Conservation (phyloP, 2,888 invertebrate genomes). For the Ceraclea dissimilis region DNA sequence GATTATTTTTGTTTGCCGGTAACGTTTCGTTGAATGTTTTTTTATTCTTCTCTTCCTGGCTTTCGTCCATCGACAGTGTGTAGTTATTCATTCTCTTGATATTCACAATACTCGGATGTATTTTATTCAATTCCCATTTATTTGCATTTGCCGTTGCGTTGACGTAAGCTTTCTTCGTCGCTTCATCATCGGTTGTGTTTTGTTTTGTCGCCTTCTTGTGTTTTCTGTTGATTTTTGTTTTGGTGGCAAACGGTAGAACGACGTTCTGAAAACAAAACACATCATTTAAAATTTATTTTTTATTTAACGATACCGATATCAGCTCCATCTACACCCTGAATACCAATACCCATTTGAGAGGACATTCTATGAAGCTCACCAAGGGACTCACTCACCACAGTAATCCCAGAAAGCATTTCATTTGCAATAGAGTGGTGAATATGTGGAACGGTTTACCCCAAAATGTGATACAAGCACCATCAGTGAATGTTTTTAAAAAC, state of each 20-base stretch:
- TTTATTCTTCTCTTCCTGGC: neutral
- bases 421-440: neutral
- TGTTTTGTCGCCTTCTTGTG: neutral
- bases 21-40: neutral
- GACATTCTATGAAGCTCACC: too few relatives aligned
- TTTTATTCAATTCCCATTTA: neutral
- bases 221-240: constrained; percentile 3
- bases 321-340: too few relatives aligned
- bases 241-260: constrained; percentile 8
- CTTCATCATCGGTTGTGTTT: neutral
- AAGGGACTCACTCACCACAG: too few relatives aligned
- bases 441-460: too few relatives aligned
- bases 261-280: constrained; percentile 15
- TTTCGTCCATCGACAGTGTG: neutral
- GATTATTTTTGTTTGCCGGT: neutral
- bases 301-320: too few relatives aligned
- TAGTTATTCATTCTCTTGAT: constrained; percentile 5
- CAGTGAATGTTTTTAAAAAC: too few relatives aligned
- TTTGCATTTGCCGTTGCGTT: neutral
- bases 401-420: too few relatives aligned
- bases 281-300: neutral
- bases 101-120: constrained; percentile 11
- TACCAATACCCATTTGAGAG: too few relatives aligned
- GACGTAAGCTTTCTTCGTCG: constrained; percentile 1
- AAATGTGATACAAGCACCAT: too few relatives aligned